Base-by-base conservation (phyloP, 2,113 vertebrate genomes). In the Grus americana region DNA sequence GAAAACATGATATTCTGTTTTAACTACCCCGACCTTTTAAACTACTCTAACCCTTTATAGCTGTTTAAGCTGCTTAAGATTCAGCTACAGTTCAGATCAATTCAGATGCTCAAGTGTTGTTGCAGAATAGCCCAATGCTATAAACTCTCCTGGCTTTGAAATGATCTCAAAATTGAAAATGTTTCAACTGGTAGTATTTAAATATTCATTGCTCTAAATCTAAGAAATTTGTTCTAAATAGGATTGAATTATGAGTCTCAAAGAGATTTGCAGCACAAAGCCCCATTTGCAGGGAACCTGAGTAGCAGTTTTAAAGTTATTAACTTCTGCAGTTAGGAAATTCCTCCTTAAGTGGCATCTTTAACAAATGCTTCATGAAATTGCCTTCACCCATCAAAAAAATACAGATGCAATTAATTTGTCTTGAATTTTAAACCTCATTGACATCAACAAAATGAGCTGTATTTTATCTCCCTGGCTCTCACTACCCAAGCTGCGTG, bases 171-270 rank as follows among this genome's bases (percentile, higher is more conserved):
- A 88, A 95, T 79, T 92, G 93, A 94, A 93, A 90, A 92, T 59
- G 83, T 78, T 94, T 95, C 91, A 96, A 81, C 71, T 24, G 75
- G 72, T 92, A 59, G 75, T 29, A 84, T 96, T 95, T 95, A 95
- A 97, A 95, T 94, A 96, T 91, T 95, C 81, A 88, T 88, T 92
- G 55, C 93, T 92, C 63, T 93, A 95, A 94, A 88, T 59, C 95
- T 95, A 83, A 91, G 91, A 81, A 94, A 95, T 65, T 95, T 96
- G 74, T 97, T 85, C 88, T 93, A 95, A 96, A 95, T 95, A 97
- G 94, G 94, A 97, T 94, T 94, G 94, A 95, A 70, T 95, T 94
- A 91, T 71, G 78, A 92, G 84, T 47, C 73, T 93, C 86, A 52
- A 75, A 93, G 95, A 92, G 96, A 89, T 95, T 97, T 97, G 54